These are phyloP conservation scores for Tipula helvola DNA, from an alignment of 2,888 invertebrate species.

Conservation along the genomic window DNA sequence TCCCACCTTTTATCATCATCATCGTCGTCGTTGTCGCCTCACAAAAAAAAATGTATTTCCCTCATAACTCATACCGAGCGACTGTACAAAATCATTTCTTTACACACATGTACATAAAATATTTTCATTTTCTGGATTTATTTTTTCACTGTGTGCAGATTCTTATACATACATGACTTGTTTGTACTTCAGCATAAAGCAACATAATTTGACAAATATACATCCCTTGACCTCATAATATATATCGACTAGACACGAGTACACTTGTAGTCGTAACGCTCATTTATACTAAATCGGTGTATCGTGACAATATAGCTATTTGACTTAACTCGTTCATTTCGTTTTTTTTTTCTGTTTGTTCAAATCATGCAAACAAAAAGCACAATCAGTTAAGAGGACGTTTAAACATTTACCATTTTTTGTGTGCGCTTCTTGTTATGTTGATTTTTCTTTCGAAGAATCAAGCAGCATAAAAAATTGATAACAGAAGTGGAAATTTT, in stretches of 20 bases:
- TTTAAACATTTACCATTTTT: neutral
- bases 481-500: neutral
- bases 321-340: neutral
- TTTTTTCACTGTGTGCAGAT: neutral
- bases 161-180: neutral
- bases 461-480: neutral
- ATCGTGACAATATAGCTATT: neutral
- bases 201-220: neutral
- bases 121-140: neutral
- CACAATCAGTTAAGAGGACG: neutral
- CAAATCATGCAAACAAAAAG: neutral
- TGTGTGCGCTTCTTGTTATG: neutral
- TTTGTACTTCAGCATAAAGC: neutral
- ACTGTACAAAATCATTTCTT: neutral
- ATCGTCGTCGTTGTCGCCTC: neutral
- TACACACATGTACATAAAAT: neutral
- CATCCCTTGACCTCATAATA: neutral
- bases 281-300: neutral
- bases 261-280: neutral
- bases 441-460: neutral
- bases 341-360: neutral
- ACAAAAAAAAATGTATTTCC: neutral
- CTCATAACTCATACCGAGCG: neutral
- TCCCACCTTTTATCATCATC: neutral
- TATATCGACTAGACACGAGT: neutral